Conservation (phyloP, 2,797 vertebrate genomes). For the Poecilia wingei region DNA sequence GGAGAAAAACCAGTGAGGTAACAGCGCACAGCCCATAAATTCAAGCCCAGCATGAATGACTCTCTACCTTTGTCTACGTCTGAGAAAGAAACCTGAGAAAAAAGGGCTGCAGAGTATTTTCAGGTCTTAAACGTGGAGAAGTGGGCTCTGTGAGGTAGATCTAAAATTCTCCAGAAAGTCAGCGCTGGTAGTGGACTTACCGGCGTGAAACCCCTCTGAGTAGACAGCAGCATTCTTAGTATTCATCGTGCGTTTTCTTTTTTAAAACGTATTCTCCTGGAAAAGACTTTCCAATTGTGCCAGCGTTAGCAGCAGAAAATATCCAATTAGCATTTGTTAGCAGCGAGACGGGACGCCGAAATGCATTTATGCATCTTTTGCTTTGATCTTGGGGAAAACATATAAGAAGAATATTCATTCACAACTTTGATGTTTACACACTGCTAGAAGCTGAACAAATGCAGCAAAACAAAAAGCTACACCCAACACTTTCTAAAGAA, state of each 20-base stretch:
- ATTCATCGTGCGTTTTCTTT: conserved; percentile 3
- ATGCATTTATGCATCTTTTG: conserved; percentile 22
- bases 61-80: conserved; percentile 33
- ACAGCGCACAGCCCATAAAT: conserved; percentile 49
- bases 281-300: conserved; percentile 4
- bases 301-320: background rate
- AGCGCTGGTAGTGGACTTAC: conserved; percentile 61
- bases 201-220: conserved; percentile 27
- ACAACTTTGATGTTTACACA: conserved; percentile 36
- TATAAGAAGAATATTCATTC: conserved; percentile 15
- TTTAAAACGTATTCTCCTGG: conserved; percentile 7
- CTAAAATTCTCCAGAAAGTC: conserved; percentile 70
- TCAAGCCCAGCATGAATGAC: conserved; percentile 46
- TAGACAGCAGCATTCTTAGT: conserved; percentile 28
- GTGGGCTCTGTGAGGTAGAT: conserved; percentile 69
- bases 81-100: conserved; percentile 49
- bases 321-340: conserved; percentile 40
- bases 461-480: conserved; percentile 44
- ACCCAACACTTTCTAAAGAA: background rate
- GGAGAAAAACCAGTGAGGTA: conserved; percentile 49
- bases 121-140: conserved; percentile 53
- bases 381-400: conserved; percentile 55
- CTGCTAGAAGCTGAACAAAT: conserved; percentile 40
- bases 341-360: background rate
- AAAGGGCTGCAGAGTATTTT: conserved; percentile 49